Evolutionary conservation across 2,797 vertebrate species (phyloP).

Genomic region (Gallinago nigripennis): DNA sequence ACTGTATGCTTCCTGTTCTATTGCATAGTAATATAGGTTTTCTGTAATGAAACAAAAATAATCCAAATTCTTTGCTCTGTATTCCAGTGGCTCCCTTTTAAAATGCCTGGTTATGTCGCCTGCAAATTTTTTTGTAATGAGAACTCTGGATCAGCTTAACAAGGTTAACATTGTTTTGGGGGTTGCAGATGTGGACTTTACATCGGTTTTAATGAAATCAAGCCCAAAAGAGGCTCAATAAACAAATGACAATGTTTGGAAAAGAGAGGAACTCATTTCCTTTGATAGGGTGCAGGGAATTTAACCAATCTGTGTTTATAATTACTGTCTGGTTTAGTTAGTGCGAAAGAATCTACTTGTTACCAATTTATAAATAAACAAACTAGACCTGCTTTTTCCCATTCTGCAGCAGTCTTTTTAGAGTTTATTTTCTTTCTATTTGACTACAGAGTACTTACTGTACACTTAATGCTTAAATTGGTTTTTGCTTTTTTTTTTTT

Average conservation of each 20-base stretch:
- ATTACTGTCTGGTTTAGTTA: slow-evolving; percentile 83
- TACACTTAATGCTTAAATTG: slow-evolving; percentile 67
- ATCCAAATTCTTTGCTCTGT: slow-evolving; percentile 73
- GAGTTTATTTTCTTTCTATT: slow-evolving; percentile 83
- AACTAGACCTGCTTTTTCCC: slow-evolving; percentile 75
- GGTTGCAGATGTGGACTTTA: slow-evolving; percentile 82
- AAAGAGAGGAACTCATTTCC: slow-evolving; percentile 84
- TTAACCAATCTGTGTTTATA: slow-evolving; percentile 84
- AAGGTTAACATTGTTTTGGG: slow-evolving; percentile 81
- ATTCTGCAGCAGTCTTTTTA: slow-evolving; percentile 64
- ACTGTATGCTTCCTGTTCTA: slow-evolving; percentile 74
- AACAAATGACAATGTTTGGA: slow-evolving; percentile 87
- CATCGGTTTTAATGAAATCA: slow-evolving; percentile 84
- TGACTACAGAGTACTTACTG: slow-evolving; percentile 75
- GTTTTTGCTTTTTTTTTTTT: neutral
- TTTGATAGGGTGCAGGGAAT: slow-evolving; percentile 82
- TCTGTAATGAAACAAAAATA: slow-evolving; percentile 77
- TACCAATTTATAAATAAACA: slow-evolving; percentile 84
- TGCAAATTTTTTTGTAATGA: slow-evolving; percentile 77
- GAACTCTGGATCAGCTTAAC: slow-evolving; percentile 76
- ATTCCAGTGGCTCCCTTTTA: slow-evolving; percentile 68
- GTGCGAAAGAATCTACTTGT: slow-evolving; percentile 82
- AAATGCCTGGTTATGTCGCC: slow-evolving; percentile 67
- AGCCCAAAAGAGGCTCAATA: slow-evolving; percentile 82
- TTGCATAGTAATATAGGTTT: slow-evolving; percentile 71